Conservation (phyloP, 2,113 vertebrate genomes). For the Phyllostomus discolor region DNA sequence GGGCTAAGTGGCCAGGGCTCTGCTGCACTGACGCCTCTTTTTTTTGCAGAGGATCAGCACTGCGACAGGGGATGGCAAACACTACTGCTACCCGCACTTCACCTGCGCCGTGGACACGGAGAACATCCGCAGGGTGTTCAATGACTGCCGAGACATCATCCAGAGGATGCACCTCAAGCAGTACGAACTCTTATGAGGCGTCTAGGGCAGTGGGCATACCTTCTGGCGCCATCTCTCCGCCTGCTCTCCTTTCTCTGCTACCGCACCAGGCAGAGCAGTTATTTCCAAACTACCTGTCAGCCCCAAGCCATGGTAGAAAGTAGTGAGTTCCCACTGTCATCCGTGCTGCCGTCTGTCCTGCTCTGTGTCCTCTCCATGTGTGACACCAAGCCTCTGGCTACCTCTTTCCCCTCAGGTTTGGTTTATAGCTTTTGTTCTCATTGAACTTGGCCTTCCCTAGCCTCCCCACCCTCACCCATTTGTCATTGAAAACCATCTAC, state of each 20-base stretch:
- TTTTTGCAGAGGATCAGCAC: conserved; percentile 94
- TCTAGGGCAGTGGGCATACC: conserved; percentile 81
- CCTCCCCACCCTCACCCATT: conserved; percentile 57
- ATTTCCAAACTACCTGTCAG: conserved; percentile 87
- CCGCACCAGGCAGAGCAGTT: conserved; percentile 84
- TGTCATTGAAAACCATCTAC: conserved; percentile 60
- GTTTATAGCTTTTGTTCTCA: conserved; percentile 69
- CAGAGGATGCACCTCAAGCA: conserved; percentile 99
- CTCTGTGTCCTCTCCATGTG: conserved; percentile 75
- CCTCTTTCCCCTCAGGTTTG: conserved; percentile 82
- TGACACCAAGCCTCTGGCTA: conserved; percentile 93
- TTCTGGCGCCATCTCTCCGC: conserved; percentile 61
- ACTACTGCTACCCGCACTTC: conserved; percentile 99
- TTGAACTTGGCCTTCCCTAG: conserved; percentile 76
- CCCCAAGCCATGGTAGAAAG: conserved; percentile 67
- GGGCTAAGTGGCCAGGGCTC: background rate
- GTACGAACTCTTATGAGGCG: conserved; percentile 98
- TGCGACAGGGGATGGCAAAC: conserved; percentile 93
- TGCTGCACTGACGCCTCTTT: accelerated
- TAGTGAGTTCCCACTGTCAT: conserved; percentile 66
- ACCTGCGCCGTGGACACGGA: conserved; percentile 99
- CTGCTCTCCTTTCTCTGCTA: conserved; percentile 71
- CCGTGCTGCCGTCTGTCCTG: conserved; percentile 68
- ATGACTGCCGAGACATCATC: conserved; percentile 99
- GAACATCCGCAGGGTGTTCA: conserved; percentile 98